Base-by-base conservation (phyloP, 1,140 invertebrate species). In the Drosophila sechellia region DNA sequence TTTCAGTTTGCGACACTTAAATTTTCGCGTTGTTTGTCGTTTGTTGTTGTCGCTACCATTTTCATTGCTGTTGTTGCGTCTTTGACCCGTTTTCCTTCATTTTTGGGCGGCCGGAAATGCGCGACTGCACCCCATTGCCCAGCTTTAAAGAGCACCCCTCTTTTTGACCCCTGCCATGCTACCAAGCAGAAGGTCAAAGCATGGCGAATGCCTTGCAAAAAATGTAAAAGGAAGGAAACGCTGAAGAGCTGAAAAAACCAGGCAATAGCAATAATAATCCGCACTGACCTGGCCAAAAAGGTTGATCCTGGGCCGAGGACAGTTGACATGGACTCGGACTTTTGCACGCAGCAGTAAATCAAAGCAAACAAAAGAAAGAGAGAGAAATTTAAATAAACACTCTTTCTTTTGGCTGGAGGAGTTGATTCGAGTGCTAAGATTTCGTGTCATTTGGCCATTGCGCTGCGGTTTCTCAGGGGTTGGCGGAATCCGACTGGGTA, bases 1-100 rank as follows among this genome's bases (percentile, higher is more conserved):
- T 66, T 76, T 57, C 60, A 75, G 71, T 65, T 65, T 85, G 81
- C 78, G 83, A 87, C 83, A 87, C 83, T 87, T 83, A 86, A 87
- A 79, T 74, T 87, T 87, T 81, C 69, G 73, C 80, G 76, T 76
- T 65, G 50, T 70, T 70, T 68, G 66, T 42, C 35, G 46, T 59
- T 54, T 55, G 57, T 59, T 68, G 17, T 17, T 22, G 46, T 50
- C 60, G 46, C 11, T 45, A n/a, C 13, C 25, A 3, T 34, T 49
- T n/a, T n/a, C 34, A 48, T 35, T 37, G 12, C 27, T 60, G 25
- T 34, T 37, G 37, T 70, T 70, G 73, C 77, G 73, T 85, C 81
- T 85, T 85, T 80, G 77, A 81, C 74, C 81, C 69, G 73, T 81
- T 81, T 80, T 74, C 45, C 49, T 63, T 68, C 48, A 45, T 42